Base-by-base conservation (phyloP, 1,140 invertebrate species). In the Bombus superbus region DNA sequence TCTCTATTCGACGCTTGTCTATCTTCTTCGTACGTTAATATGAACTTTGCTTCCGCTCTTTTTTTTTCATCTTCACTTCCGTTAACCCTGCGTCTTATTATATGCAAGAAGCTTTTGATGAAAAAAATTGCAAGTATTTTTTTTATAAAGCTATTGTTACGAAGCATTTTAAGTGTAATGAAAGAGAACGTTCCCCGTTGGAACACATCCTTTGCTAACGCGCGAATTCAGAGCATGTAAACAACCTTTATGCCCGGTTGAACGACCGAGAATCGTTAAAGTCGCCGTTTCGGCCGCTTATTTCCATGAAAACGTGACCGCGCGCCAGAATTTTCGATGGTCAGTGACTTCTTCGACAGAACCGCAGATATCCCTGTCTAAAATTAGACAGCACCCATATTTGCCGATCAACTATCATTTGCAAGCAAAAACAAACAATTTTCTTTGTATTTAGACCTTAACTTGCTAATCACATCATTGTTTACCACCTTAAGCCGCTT, bases 261-360 rank as follows among this genome's bases (percentile, higher is more conserved):
- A 89, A 79, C 32, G 78, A 79, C 83, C 83, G 38, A 3, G 4
- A 57, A 47, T 59, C 25, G 62, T 38, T 78, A 78, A 79, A 83
- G 88, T 74, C 57, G 25, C 15, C 22, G 13, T 40, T 85, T 71
- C 28, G 38, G 35, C 28, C 5, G 44, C 44, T n/a, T 47, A 35
- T 89, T 89, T 88, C 69, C 82, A 75, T 64, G 80, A 83, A 76
- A 68, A 47, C 15, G 4, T 18, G 25, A 32, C 40, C 42, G 47
- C 35, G 35, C 47, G 25, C 42, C 47, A 82, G 62, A 69, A 79
- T 82, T 47, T 40, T 53, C 69, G 28, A 47, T 89, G 88, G 87
- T 88, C 76, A 89, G 59, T 85, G 82, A 88, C 72, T 85, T 72
- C 59, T 68, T 42, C 13, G 68, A 5, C 11, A 40, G 15, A 35